Percentiles rank a stretch among this genome's conserved stretches.
Conservation (phyloP, 92 coral and sea anemone genomes). For the Zoanthus sansibaricus region DNA sequence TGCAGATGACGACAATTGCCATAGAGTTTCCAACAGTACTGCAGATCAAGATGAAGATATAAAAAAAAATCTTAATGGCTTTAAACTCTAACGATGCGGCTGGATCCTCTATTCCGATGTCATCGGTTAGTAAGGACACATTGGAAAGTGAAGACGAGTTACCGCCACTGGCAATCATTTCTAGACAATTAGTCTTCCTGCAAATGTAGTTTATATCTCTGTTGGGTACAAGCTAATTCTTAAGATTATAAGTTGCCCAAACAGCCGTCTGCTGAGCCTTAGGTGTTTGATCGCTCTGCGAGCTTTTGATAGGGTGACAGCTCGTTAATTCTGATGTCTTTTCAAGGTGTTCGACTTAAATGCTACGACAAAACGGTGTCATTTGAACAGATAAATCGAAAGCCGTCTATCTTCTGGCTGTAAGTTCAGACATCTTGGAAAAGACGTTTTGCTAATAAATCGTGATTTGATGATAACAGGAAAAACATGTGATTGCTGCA, state of each 20-base stretch:
- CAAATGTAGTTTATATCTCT: background rate
- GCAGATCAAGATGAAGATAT: conserved; percentile 69
- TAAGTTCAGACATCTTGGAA: background rate
- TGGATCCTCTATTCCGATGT: conserved; percentile 6
- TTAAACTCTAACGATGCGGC: conserved; percentile 55
- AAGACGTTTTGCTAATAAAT: background rate
- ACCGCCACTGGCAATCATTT: conserved; percentile 6
- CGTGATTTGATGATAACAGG: background rate
- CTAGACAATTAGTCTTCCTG: background rate
- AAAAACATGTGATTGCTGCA: background rate
- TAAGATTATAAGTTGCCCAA: background rate
- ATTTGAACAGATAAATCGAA: background rate
- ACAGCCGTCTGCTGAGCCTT: background rate
- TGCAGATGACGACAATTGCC: conserved; percentile 81
- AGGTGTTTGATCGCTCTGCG: background rate
- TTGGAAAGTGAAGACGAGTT: background rate
- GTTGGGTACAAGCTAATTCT: background rate
- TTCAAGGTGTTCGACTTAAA: background rate
- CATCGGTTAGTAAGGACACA: background rate
- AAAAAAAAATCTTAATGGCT: conserved; percentile 68
- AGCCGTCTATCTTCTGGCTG: background rate
- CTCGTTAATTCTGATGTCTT: background rate
- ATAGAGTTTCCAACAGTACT: conserved; percentile 86
- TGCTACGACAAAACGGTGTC: background rate
- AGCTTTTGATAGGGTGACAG: background rate